Conservation (phyloP, 2,888 invertebrate genomes). For the Drosophila multiciliata region DNA sequence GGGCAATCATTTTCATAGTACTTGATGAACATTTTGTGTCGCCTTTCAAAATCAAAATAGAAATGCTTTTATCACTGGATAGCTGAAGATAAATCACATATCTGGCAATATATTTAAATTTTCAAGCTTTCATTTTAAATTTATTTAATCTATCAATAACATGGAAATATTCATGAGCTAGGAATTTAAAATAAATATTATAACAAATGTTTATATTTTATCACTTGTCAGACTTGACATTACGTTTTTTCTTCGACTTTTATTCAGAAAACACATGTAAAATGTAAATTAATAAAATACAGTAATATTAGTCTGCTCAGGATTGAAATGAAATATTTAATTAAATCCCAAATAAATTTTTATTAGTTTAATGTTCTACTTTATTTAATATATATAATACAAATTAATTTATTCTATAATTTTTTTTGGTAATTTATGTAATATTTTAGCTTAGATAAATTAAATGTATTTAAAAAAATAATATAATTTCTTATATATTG, state of each 20-base stretch:
- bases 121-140: constrained; percentile 29
- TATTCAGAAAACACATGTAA: neutral
- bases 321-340: neutral
- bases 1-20: neutral
- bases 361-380: neutral
- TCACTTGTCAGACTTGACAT: constrained; percentile 10
- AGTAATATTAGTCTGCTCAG: neutral
- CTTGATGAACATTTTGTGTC: neutral
- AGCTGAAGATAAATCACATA: constrained; percentile 7
- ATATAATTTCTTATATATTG: neutral
- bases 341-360: neutral
- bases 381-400: neutral
- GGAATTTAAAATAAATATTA: constrained; percentile 39
- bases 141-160: constrained; percentile 29
- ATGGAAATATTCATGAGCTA: constrained; percentile 50
- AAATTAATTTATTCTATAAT: neutral
- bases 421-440: neutral
- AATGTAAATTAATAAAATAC: neutral
- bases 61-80: neutral
- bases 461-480: neutral
- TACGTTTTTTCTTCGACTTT: neutral
- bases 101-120: constrained; percentile 27
- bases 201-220: constrained; percentile 29
- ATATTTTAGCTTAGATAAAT: neutral
- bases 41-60: constrained; percentile 2